Base-by-base conservation (phyloP, 2,113 vertebrate genomes). In the Siniperca chuatsi region DNA sequence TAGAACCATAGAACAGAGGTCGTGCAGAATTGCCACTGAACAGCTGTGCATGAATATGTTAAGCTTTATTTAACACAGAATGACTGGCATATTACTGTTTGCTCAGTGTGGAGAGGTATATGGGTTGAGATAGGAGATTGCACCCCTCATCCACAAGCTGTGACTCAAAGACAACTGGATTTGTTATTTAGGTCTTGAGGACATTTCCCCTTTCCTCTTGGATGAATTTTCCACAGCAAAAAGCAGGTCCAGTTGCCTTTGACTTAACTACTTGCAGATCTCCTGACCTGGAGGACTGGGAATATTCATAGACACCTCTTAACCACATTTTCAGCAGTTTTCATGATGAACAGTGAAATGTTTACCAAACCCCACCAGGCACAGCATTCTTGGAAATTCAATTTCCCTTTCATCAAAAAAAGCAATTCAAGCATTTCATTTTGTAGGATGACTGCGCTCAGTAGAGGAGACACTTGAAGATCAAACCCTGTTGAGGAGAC, bases 341-440 rank as follows among this genome's bases (percentile, higher is more conserved):
- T 68, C 50, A 61, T 80, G 44, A 86, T 66, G 25, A 89, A 83
- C 78, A 65, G n/a, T 71, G 68, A 91, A 75, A 87, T 86, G 75
- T 86, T 90, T 86, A 74, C 78, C 42, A 73, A 75, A 82, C 58
- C 25, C 58, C 81, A 79, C 48, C 44, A 85, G 65, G 42, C 79
- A 82, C 23, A 74, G 78, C 78, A 84, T 78, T 81, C 73, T 79
- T 81, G 86, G 72, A 89, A 79, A 85, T 87, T 79, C 58, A 86
- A 78, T 89, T 82, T 88, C 67, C 55, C 64, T 90, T 88, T 89
- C 71, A 84, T 92, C 77, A 81, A 71, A 90, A 79, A 81, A 74
- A 81, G 68, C 89, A 78, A 81, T 37, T 37, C 5, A 37, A 71
- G 61, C 18, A 82, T 75, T 90, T 87, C 55, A 84, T 90, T 92